Base-by-base conservation (phyloP, 2,888 invertebrate species). In the Cerastis rubricosa region DNA sequence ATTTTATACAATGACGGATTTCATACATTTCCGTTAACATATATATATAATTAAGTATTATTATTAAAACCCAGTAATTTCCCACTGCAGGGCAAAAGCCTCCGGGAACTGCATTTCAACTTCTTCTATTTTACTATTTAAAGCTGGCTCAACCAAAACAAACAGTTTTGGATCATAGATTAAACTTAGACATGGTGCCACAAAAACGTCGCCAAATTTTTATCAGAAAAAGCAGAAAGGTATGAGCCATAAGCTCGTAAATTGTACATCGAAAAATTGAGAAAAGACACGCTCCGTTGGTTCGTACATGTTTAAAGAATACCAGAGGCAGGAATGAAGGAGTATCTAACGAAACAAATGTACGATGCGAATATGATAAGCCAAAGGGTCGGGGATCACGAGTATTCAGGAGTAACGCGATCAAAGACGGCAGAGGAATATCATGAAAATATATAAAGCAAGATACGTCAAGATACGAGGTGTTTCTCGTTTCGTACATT, bases 361-460 rank as follows among this genome's bases (percentile, higher is more conserved):
- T 79, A 84, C 49, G 57, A 84, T 74, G 35, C 29, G 63, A 74
- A 80, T 74, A 84, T 51, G 67, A 74, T 80, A 68, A 64, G 63
- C 57, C 22, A 35, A 66, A 64, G 35, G 40, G 69, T 11, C 7
- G 14, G 22, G 69, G 8, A 73, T 40, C 63, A 40, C 22, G 6
- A 61, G 61, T 59, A 59, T 59, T 49, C 47, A 65, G 43, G 14
- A 22, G 22, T 45, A 43, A 51, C 29, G 19, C 17, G 74, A 67
- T 80, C 67, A 71, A 74, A 68, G 74, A 40, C 17, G 19, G 57
- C 25, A 47, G 19, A 14, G 12, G 59, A 69, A 71, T 29, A 47
- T 81, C 70, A 68, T 81, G 70, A 64, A 70, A 71, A 82, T 74
- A 43, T 67, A 68, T 29, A 57, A 61, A 73, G 35, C 9, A n/a